These are phyloP conservation scores for Danio albolineatus DNA, from an alignment of 2,797 vertebrate genomes.

Conservation along the genomic window DNA sequence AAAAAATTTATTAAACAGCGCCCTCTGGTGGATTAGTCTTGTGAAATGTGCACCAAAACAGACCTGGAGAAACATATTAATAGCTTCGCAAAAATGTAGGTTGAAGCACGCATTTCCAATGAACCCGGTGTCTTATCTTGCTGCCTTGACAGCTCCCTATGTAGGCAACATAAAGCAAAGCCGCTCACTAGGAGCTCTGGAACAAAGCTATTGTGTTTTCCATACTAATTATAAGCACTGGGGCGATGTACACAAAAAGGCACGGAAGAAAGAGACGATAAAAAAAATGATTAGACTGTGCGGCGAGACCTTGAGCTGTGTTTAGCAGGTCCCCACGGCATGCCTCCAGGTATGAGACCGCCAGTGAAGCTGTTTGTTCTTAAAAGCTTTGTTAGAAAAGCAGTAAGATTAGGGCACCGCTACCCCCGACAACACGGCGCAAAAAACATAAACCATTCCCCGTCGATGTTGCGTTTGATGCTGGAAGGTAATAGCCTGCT, in stretches of 20 bases:
- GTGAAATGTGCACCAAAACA: too few species aligned
- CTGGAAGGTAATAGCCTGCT: constrained; percentile 67
- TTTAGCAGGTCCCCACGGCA: constrained; percentile 62
- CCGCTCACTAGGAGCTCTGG: background rate
- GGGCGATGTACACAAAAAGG: constrained; percentile 13
- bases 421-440: constrained; percentile 40
- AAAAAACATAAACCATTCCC: constrained; percentile 51
- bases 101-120: too few species aligned
- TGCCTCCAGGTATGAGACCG: constrained; percentile 60
- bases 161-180: background rate
- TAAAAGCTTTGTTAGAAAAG: constrained; percentile 57
- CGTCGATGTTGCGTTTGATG: constrained; percentile 56
- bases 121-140: too few species aligned
- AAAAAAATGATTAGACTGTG: constrained; percentile 42
- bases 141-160: constrained; percentile 2
- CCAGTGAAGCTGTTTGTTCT: constrained; percentile 63
- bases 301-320: constrained; percentile 56
- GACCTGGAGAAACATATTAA: too few species aligned
- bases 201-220: constrained; percentile 39
- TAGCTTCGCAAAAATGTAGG: too few species aligned
- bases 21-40: too few species aligned
- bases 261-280: constrained; percentile 36
- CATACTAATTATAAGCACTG: constrained; percentile 38
- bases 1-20: too few species aligned
- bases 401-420: constrained; percentile 55